Percentiles rank a stretch among this genome's conserved stretches.
phyloP scores from a whole-genome alignment of 2,113 vertebrate species.

The Lycocorax pyrrhopterus region DNA sequence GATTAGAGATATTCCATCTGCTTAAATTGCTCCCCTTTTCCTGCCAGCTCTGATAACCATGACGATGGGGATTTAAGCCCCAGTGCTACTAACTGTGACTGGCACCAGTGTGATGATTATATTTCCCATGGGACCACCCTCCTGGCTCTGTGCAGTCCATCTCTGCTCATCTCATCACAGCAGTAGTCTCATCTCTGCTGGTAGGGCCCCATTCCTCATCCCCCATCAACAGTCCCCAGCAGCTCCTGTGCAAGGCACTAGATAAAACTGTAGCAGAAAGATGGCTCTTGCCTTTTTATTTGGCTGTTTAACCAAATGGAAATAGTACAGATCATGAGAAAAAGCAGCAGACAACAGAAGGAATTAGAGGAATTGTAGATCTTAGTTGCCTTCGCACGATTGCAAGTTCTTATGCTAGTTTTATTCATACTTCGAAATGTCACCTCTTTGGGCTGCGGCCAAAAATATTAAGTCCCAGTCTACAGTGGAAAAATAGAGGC shows the following conservation, averaged over 20 bases:
- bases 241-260: background rate
- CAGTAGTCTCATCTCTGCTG: background rate
- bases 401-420: constrained; percentile 30
- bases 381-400: background rate
- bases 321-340: background rate
- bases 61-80: constrained; percentile 19
- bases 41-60: constrained; percentile 20
- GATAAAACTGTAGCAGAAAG: background rate
- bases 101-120: background rate
- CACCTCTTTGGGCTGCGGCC: constrained; percentile 27
- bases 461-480: constrained; percentile 6
- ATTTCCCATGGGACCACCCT: background rate
- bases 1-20: constrained; percentile 40
- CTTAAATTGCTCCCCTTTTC: constrained; percentile 42
- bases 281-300: background rate
- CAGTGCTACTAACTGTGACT: background rate
- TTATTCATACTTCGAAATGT: constrained; percentile 27
- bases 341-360: constrained; percentile 14
- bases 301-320: background rate
- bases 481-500: background rate
- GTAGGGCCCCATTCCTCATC: background rate
- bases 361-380: constrained; percentile 28
- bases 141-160: background rate
- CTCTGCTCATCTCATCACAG: background rate
- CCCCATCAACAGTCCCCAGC: background rate